phyloP scores from a whole-genome alignment of 2,888 invertebrate species.

The Taphrorychus bicolor region DNA sequence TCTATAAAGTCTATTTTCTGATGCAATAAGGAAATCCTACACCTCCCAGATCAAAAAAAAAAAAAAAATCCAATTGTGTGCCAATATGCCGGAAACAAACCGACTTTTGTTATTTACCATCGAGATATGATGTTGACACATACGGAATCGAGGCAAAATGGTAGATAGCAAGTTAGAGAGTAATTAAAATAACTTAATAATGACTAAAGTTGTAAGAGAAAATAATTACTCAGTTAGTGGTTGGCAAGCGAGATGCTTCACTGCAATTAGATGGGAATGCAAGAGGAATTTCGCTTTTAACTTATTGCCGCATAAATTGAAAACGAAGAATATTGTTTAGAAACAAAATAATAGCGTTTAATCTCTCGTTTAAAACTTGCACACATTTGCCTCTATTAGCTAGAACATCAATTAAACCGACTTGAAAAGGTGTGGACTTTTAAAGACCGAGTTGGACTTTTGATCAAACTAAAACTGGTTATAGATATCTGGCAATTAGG shows the following conservation, averaged over 20 bases:
- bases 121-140: background rate
- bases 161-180: slow-evolving; percentile 39
- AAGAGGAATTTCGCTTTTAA: slow-evolving; percentile 37
- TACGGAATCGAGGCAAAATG: slow-evolving; percentile 16
- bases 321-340: slow-evolving; percentile 32
- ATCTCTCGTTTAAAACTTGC: background rate
- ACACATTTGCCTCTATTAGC: no score
- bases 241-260: slow-evolving; percentile 35
- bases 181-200: slow-evolving; percentile 46
- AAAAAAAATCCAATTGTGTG: background rate
- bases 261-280: slow-evolving; percentile 41
- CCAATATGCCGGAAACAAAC: background rate
- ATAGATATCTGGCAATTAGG: slow-evolving; percentile 58
- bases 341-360: slow-evolving; percentile 16
- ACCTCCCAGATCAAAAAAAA: background rate
- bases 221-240: slow-evolving; percentile 44
- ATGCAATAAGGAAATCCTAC: no score
- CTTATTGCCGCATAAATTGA: slow-evolving; percentile 33
- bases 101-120: background rate
- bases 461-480: slow-evolving; percentile 55
- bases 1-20: no score
- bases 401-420: no score
- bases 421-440: slow-evolving; percentile 1
- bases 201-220: slow-evolving; percentile 45
- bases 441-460: slow-evolving; percentile 38